Evolutionary conservation across 92 coral and sea anemone genomes (phyloP).

Genomic region (Zoanthus gigantus): DNA sequence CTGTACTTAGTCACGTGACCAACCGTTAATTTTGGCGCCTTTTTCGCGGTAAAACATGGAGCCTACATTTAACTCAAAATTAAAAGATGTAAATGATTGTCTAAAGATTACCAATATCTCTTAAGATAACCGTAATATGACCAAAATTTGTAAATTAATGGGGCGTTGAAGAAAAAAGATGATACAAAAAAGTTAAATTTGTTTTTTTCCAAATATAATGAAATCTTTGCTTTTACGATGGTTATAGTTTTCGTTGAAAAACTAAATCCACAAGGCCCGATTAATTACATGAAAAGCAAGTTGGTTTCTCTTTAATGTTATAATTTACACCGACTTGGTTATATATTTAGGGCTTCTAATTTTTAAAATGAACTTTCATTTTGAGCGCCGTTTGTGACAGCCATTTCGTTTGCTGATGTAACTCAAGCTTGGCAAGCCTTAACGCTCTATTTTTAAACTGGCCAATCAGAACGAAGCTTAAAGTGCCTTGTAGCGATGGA

Average conservation of each 20-base stretch:
- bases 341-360: conserved; percentile 1
- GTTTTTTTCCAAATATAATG: background rate
- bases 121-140: conserved; percentile 11
- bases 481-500: conserved; percentile 6
- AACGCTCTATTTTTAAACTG: background rate
- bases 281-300: conserved; percentile 12
- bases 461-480: conserved; percentile 17
- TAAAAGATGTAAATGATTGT: background rate
- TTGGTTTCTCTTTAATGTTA: background rate
- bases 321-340: background rate
- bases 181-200: background rate
- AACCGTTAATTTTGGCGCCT: conserved; percentile 21
- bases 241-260: background rate
- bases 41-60: conserved; percentile 23
- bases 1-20: conserved; percentile 25
- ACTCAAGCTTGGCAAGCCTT: conserved; percentile 7
- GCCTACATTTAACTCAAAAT: conserved; percentile 15
- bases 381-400: background rate
- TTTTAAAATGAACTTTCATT: background rate
- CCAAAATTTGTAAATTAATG: conserved; percentile 13
- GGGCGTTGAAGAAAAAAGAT: background rate
- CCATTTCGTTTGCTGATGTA: conserved; percentile 5
- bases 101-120: background rate
- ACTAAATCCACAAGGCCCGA: background rate
- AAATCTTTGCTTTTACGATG: background rate